Percentiles rank a stretch among this genome's conserved stretches.
Evolutionary conservation across 2,113 vertebrate genomes (phyloP).

Genomic region (Aepyceros melampus): DNA sequence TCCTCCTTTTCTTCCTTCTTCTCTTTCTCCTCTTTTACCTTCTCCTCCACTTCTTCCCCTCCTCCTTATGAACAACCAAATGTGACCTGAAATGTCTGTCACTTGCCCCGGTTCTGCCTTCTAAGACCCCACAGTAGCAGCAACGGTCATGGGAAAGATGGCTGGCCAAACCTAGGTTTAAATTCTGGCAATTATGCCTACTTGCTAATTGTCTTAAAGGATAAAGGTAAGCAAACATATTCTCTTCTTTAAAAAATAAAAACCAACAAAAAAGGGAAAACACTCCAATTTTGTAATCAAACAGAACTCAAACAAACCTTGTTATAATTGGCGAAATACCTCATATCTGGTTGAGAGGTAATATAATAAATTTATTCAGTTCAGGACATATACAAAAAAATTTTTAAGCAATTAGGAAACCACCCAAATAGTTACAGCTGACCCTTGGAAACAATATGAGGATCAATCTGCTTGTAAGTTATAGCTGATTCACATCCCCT

Average conservation of each 20-base stretch:
- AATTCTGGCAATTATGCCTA: not conserved
- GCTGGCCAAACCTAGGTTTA: too few species aligned
- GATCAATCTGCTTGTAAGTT: not conserved
- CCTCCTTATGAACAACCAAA: not conserved
- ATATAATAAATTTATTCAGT: not conserved
- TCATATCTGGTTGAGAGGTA: not conserved
- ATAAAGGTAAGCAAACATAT: not conserved
- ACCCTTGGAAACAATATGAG: not conserved
- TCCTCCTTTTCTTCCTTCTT: too few species aligned
- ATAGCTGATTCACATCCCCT: not conserved
- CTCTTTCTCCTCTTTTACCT: not conserved
- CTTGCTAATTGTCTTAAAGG: not conserved
- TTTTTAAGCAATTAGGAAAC: not conserved
- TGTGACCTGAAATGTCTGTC: not conserved
- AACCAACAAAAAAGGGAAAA: not conserved
- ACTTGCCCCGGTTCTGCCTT: not conserved
- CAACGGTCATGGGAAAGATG: not conserved
- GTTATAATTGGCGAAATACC: not conserved
- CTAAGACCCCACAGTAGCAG: not conserved
- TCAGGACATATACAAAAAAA: not conserved
- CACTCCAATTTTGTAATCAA: not conserved
- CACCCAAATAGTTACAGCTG: not conserved
- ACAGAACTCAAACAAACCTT: not conserved
- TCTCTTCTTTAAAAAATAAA: not conserved
- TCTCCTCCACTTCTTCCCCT: too few species aligned